Evolutionary conservation across 1,140 invertebrate genomes (phyloP).

Genomic region (Panagrolaimus sp.): DNA sequence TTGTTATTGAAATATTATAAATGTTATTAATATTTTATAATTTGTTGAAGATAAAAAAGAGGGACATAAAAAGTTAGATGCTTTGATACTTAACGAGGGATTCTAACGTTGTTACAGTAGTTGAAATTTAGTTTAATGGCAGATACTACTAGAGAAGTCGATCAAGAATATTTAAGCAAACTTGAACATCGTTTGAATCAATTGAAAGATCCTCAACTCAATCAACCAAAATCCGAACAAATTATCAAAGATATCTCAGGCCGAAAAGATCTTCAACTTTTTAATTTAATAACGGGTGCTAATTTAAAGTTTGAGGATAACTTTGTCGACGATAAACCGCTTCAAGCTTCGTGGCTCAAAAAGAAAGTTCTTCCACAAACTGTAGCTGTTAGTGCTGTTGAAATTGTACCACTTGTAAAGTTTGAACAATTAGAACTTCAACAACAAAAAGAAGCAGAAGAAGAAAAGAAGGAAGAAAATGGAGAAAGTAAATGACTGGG

Average conservation of each 20-base stretch:
- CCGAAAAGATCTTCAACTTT: conserved; percentile 33
- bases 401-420: conserved; percentile 37
- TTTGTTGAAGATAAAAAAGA: too few species aligned
- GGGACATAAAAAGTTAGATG: too few species aligned
- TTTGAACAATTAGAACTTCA: conserved; percentile 38
- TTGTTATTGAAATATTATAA: too few species aligned
- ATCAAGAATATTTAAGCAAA: conserved; percentile 4
- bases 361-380: conserved; percentile 48
- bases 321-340: conserved; percentile 29
- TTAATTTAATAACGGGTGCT: conserved; percentile 33
- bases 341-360: conserved; percentile 43
- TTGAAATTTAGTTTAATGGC: background rate
- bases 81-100: too few species aligned
- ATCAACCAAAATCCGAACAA: conserved; percentile 21
- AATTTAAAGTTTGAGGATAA: conserved; percentile 32
- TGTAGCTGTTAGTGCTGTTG: conserved; percentile 38
- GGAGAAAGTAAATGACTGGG: conserved; percentile 20
- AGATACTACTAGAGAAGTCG: background rate
- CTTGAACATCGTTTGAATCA: conserved; percentile 21
- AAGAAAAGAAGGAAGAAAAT: conserved; percentile 6
- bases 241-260: conserved; percentile 30
- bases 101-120: too few species aligned
- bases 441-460: conserved; percentile 19
- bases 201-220: conserved; percentile 33
- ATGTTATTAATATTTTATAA: too few species aligned